Percentiles rank a stretch among this genome's conserved stretches.
These are phyloP conservation scores for Yponomeuta malinellus DNA, from an alignment of 2,888 invertebrate genomes.

Conservation along the genomic window DNA sequence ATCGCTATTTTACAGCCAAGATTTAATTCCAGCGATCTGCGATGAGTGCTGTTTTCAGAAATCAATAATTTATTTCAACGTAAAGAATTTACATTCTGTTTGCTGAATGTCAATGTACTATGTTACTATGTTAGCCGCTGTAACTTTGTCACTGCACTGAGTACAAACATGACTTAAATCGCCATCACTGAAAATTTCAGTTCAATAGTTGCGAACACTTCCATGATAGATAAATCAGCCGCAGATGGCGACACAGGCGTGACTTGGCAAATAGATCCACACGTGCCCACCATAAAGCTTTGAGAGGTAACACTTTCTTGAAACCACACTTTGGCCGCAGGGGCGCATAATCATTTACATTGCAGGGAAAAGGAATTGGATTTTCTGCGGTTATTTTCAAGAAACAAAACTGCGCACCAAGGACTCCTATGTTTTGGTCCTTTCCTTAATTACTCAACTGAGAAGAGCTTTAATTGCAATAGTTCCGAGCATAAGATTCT, in stretches of 20 bases:
- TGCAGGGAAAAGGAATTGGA: not conserved
- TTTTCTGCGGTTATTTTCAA: not conserved
- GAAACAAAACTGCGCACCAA: not conserved
- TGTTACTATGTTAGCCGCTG: too few species aligned
- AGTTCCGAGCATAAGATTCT: not conserved
- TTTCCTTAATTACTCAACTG: not conserved
- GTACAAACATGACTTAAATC: conserved; percentile 33
- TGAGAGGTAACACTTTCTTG: conserved; percentile 18
- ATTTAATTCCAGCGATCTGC: too few species aligned
- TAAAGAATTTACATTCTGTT: too few species aligned
- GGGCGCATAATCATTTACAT: not conserved
- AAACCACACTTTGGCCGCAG: conserved; percentile 9
- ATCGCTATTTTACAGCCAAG: too few species aligned
- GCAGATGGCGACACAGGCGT: conserved; percentile 43
- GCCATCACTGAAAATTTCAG: conserved; percentile 37
- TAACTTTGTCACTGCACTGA: not conserved
- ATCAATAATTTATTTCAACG: too few species aligned
- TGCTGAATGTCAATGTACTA: too few species aligned
- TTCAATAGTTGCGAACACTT: conserved; percentile 22
- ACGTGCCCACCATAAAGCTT: conserved; percentile 26
- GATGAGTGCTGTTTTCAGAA: too few species aligned
- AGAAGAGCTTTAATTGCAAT: not conserved
- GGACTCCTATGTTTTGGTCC: not conserved
- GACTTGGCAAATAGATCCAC: conserved; percentile 33
- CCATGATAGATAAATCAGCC: conserved; percentile 47